Base-by-base conservation (phyloP, 2,113 vertebrate species). In the Mastomys coucha region DNA sequence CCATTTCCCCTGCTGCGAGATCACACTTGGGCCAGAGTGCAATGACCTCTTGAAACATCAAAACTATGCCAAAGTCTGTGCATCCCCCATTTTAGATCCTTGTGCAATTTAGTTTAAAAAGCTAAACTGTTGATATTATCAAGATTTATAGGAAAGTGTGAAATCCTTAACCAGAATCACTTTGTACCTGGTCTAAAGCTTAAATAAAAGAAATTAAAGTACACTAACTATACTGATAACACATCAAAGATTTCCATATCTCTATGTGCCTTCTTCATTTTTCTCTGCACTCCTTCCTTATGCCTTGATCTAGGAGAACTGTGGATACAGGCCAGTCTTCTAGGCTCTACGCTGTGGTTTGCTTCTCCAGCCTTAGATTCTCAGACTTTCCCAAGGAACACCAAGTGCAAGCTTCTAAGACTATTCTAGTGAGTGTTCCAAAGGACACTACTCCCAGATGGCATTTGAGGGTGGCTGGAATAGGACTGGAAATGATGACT, bases 91-190 rank as follows among this genome's bases (percentile, higher is more conserved):
- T 96, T 51, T 17, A 91, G 91, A 93, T 26, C 94, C 39, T 93
- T 49, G 20, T 65, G 63, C n/a, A n/a, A 5, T 20, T 36, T 8
- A 26, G 31, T 78, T 63, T 78, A 22, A 39, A 77, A 49, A 86
- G 39, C 13, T 20, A 19, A 5, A 49, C 20, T 80, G 26, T 51
- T 22, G 63, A 49, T 1, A 14, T 14, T 63, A 42, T 88, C 51
- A 87, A 80, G 81, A 65, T 88, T 58, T 65, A 33, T 91, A 76
- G 77, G 67, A 84, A 95, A 95, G 28, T n/a, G n/a, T 77, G 72
- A 94, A 75, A 60, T 91, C 20, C 24, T 96, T 81, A 65, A 45
- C 80, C 90, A 70, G 17, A 78, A 49, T 72, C 22, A 63, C 60
- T 90, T 93, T 72, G 56, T 90, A 60, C 69, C 31, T 93, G 70